phyloP scores from a whole-genome alignment of 2,113 vertebrate species.

The Megaptera novaeangliae region DNA sequence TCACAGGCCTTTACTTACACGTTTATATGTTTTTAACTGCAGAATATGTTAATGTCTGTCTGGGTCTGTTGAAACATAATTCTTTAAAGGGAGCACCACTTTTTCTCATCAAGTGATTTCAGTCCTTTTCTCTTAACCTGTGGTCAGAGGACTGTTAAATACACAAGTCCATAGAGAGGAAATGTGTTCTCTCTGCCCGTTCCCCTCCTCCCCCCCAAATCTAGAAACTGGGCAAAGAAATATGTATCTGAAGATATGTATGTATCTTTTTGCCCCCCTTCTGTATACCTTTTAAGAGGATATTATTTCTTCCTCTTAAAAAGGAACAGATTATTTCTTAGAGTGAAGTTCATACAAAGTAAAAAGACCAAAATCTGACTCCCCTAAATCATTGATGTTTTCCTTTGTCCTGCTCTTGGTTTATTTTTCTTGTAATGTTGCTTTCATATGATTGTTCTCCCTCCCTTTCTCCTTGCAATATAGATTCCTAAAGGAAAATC shows the following conservation, averaged over 20 bases:
- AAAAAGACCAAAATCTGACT: constrained; percentile 16
- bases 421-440: constrained; percentile 75
- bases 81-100: background rate
- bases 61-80: background rate
- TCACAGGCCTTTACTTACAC: background rate
- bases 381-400: constrained; percentile 33
- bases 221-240: background rate
- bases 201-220: background rate
- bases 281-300: background rate
- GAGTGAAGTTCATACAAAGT: constrained; percentile 7
- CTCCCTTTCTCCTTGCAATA: constrained; percentile 85
- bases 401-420: constrained; percentile 58
- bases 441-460: constrained; percentile 85
- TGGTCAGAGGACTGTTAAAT: background rate
- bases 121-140: background rate
- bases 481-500: constrained; percentile 96
- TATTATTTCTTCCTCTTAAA: background rate
- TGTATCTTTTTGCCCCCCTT: background rate
- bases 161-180: background rate
- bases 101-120: background rate
- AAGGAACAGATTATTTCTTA: constrained; percentile 7
- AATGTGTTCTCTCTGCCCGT: background rate
- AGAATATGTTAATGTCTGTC: background rate
- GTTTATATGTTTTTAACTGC: background rate
- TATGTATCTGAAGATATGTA: background rate